These are phyloP conservation scores for Meandrusa payeni DNA, from an alignment of 2,888 invertebrate species.

Conservation along the genomic window DNA sequence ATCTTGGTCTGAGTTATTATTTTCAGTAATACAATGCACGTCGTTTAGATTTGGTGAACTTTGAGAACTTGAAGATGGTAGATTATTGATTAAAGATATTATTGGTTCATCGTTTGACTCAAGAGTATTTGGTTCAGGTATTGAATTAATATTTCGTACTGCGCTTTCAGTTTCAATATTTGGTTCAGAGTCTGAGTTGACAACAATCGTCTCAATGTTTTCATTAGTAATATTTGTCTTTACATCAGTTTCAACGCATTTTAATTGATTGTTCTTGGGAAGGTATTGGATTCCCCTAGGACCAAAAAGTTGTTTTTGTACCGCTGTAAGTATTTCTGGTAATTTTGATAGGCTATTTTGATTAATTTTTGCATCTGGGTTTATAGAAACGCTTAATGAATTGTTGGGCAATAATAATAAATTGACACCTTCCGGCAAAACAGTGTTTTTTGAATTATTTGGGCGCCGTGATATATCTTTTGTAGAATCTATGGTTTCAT, in stretches of 20 bases:
- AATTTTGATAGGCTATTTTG: constrained; percentile 33
- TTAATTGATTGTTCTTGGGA: no score
- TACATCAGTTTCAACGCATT: no score
- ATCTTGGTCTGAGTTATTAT: constrained; percentile 1
- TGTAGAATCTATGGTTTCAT: neutral
- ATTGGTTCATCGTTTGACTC: neutral
- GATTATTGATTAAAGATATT: no score
- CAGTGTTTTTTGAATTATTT: constrained; percentile 18
- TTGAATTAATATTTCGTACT: neutral
- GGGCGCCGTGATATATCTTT: constrained; percentile 2
- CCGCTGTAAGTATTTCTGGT: constrained; percentile 38
- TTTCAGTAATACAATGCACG: constrained; percentile 16
- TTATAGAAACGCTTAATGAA: constrained; percentile 37
- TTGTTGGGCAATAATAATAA: constrained; percentile 41
- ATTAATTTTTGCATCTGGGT: constrained; percentile 34
- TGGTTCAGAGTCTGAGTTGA: neutral
- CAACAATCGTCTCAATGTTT: no score
- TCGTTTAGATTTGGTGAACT: constrained; percentile 26
- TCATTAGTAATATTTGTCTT: no score
- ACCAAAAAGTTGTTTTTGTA: constrained; percentile 38
- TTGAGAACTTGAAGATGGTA: neutral
- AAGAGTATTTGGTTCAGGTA: neutral
- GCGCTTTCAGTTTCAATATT: neutral
- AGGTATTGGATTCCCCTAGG: neutral
- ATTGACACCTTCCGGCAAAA: constrained; percentile 42